These are phyloP conservation scores for Anthoscopus minutus DNA, from an alignment of 2,113 vertebrate species.

Conservation along the genomic window DNA sequence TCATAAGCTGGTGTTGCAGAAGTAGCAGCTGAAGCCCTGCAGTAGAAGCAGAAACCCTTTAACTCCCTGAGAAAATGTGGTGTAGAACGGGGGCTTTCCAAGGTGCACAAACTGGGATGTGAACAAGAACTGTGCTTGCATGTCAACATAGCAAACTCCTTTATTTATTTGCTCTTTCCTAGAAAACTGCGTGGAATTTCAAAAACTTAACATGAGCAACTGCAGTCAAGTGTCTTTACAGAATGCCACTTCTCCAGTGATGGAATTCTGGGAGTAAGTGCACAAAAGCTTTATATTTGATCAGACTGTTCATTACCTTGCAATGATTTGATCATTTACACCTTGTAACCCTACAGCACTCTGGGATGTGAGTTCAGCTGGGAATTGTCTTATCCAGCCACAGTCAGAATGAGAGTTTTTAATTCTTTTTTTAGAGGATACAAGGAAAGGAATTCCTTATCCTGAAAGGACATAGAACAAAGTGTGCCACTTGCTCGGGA, in stretches of 20 bases:
- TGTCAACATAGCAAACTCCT: not conserved
- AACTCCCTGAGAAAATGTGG: not conserved
- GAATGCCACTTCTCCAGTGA: conserved; percentile 93
- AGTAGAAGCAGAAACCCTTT: not conserved
- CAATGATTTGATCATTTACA: not conserved
- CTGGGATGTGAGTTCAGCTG: not conserved
- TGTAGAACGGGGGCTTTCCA: not conserved
- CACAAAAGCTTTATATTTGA: not conserved
- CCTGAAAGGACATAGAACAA: conserved; percentile 43
- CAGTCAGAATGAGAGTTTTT: not conserved
- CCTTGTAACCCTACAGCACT: not conserved
- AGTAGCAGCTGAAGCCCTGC: no score
- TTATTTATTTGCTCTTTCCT: conserved; percentile 17
- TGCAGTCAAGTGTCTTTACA: conserved; percentile 78
- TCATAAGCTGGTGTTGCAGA: not conserved
- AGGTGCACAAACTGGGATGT: not conserved
- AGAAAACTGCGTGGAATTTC: conserved; percentile 94
- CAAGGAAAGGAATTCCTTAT: conserved; percentile 12
- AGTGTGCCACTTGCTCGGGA: conserved; percentile 37
- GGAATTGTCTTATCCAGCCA: not conserved
- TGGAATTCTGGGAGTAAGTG: conserved; percentile 99
- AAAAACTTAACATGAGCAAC: conserved; percentile 89
- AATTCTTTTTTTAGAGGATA: not conserved
- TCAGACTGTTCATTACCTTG: not conserved
- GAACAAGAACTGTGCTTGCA: not conserved